Conservation (phyloP, 2,888 invertebrate genomes). For the Limnephilus marmoratus region DNA sequence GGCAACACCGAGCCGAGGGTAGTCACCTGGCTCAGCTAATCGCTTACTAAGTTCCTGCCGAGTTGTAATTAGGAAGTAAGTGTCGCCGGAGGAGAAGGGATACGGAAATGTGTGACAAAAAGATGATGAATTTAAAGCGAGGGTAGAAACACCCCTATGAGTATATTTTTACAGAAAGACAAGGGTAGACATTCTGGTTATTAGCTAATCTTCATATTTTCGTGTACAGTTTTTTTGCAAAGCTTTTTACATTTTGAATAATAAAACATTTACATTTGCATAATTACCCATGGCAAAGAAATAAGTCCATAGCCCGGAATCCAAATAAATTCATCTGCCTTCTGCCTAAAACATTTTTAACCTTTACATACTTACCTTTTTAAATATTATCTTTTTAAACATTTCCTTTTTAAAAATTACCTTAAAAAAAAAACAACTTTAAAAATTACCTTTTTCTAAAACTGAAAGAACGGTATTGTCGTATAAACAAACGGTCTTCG, state of each 20-base stretch:
- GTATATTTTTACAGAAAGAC: neutral
- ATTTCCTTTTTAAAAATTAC: no score
- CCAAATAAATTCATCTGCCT: no score
- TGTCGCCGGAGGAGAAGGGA: neutral
- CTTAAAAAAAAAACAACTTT: no score
- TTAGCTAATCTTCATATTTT: neutral
- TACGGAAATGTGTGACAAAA: neutral
- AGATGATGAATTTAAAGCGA: neutral
- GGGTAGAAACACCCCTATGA: neutral
- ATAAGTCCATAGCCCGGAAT: neutral
- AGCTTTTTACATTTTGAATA: no score
- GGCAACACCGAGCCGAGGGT: neutral
- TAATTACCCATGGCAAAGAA: neutral
- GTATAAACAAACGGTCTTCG: no score
- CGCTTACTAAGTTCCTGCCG: conserved; percentile 2
- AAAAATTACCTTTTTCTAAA: no score
- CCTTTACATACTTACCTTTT: no score
- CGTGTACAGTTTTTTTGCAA: neutral
- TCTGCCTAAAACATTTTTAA: no score
- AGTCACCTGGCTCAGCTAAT: neutral
- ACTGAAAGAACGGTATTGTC: no score
- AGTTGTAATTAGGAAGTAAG: neutral
- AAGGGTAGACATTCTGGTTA: neutral
- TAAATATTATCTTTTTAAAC: no score
- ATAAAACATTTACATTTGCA: neutral